A percentile compares a stretch with the other conserved stretches of the same genome.
Evolutionary conservation across 2,888 invertebrate species (phyloP).

Genomic region (Halictus ligatus): DNA sequence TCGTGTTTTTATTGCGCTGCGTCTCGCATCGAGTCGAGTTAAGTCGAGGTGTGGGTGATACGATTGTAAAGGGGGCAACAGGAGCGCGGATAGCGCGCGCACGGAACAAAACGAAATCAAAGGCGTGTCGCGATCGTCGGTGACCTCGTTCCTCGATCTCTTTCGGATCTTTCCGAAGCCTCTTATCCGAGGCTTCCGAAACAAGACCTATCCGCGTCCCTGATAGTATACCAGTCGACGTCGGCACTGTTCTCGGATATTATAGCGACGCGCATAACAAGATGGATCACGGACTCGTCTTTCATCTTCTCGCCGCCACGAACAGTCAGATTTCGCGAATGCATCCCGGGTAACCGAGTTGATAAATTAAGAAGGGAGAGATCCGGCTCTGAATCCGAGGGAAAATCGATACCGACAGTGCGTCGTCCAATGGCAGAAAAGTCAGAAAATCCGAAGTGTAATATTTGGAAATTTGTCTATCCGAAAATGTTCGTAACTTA

Average conservation of each 20-base stretch:
- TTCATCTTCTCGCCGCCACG: neutral
- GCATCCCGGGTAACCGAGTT: neutral
- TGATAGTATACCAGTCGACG: constrained; percentile 66
- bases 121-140: constrained; percentile 41
- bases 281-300: neutral
- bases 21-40: neutral
- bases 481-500: too few relatives aligned
- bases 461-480: too few relatives aligned
- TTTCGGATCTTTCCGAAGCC: constrained; percentile 48
- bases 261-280: constrained; percentile 17
- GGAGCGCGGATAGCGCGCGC: neutral
- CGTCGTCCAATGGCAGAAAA: neutral
- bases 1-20: constrained; percentile 21
- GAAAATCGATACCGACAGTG: neutral
- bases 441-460: too few relatives aligned
- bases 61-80: constrained; percentile 21
- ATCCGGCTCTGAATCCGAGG: neutral
- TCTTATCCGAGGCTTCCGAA: constrained; percentile 61
- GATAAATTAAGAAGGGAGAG: neutral
- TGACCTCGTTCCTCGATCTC: constrained; percentile 59
- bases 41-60: neutral
- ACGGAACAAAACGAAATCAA: constrained; percentile 48
- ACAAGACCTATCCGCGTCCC: constrained; percentile 35
- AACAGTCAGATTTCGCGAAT: neutral
- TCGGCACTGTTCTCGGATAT: constrained; percentile 41